These are phyloP conservation scores for Nomada ferruginata DNA, from an alignment of 2,888 invertebrate species.

Conservation along the genomic window DNA sequence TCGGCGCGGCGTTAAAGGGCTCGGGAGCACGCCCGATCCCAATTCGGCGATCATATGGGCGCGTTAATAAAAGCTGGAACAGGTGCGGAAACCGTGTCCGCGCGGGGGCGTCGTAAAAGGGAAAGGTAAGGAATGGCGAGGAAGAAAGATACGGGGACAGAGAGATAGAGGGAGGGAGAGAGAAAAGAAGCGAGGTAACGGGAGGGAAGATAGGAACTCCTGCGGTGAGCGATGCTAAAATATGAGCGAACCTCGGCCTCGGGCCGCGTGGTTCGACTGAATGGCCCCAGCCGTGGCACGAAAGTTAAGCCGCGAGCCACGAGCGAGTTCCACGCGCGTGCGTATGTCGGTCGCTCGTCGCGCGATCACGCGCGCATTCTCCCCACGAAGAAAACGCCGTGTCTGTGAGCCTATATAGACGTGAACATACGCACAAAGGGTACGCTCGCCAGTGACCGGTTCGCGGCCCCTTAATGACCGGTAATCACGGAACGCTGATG, in stretches of 20 bases:
- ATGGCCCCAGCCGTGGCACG: constrained; percentile 43
- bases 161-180: constrained; percentile 16
- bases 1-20: too few relatives aligned
- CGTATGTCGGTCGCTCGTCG: constrained; percentile 47
- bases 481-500: constrained; percentile 79
- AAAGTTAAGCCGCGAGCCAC: constrained; percentile 69
- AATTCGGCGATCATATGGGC: constrained; percentile 26
- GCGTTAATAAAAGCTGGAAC: constrained; percentile 54
- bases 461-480: constrained; percentile 78
- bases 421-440: constrained; percentile 67
- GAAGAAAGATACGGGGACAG: neutral
- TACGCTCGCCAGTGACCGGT: constrained; percentile 75
- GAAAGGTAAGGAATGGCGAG: constrained; percentile 15
- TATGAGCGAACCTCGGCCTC: constrained; percentile 65
- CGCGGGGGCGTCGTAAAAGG: constrained; percentile 22
- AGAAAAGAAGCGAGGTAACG: constrained; percentile 34
- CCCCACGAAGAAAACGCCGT: constrained; percentile 22
- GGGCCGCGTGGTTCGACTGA: constrained; percentile 51
- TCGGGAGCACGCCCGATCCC: constrained; percentile 15
- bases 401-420: constrained; percentile 25
- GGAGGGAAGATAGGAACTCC: constrained; percentile 65
- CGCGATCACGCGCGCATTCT: constrained; percentile 23
- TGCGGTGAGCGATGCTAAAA: constrained; percentile 75
- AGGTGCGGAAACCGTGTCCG: constrained; percentile 71
- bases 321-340: constrained; percentile 55